Percentiles rank a stretch among this genome's conserved stretches.
Evolutionary conservation across 2,797 vertebrate genomes (phyloP).

Genomic region (Phrynocephalus forsythii): DNA sequence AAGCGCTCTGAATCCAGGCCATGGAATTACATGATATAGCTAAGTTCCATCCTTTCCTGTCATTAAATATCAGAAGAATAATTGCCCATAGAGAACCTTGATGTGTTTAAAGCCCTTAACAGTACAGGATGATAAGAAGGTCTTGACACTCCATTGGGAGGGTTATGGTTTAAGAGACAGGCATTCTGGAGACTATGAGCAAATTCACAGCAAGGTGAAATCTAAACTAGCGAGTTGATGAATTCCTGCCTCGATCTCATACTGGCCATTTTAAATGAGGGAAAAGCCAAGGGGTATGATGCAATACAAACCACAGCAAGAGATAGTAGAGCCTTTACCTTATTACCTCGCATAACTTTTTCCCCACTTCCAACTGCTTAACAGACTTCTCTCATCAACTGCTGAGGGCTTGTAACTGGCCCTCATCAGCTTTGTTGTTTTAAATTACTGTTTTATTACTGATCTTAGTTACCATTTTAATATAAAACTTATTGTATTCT

Average conservation of each 20-base stretch:
- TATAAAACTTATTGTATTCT: no score
- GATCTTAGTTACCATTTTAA: no score
- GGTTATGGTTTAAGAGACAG: background rate
- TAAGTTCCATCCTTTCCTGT: background rate
- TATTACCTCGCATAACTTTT: background rate
- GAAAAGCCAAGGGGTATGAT: background rate
- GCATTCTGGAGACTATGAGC: background rate
- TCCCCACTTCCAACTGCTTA: background rate
- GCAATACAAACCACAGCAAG: background rate
- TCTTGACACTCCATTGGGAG: background rate
- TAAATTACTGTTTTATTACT: no score
- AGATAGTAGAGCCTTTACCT: background rate
- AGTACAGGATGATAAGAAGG: background rate
- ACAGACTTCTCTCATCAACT: background rate
- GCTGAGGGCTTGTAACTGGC: no score
- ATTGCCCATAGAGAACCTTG: background rate
- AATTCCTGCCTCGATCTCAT: background rate
- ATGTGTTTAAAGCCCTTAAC: background rate
- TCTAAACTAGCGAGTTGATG: background rate
- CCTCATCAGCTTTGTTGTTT: no score
- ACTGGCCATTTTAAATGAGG: background rate
- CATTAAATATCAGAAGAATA: background rate
- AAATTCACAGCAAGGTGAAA: background rate
- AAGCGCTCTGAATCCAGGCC: background rate
- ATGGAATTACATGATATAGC: background rate